Evolutionary conservation across 2,888 invertebrate species (phyloP), one percentile per base, ranked within the genome.

Genomic region (Pseudococcus longispinus): DNA sequence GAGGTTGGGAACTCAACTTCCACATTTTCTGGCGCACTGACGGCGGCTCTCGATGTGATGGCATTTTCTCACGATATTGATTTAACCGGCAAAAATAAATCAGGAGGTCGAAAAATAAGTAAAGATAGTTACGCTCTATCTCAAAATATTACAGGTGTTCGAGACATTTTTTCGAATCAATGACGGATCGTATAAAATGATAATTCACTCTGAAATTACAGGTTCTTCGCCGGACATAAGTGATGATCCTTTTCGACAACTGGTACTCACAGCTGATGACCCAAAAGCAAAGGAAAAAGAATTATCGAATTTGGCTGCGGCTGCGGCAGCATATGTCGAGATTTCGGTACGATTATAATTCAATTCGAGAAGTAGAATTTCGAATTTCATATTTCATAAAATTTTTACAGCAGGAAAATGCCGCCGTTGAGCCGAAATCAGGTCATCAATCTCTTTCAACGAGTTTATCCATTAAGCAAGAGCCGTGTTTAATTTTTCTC

Each of bases 41-140:
- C 94, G 4, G 93, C 94, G 18, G 95, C 96, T 0, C 92, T 96
- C 87, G 96, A 96, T 90, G 95, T 96, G 88, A 94, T 97, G 92
- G 94, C 96, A 0, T 96, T 95, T 91, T 94, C 96, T 13, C 94
- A 94, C 89, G 96, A 97, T 90, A 91, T 95, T 87, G 94, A 94
- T 88, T 90, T 94, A 88, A 90, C 89, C 15, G 20, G 84, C n/a
- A 32, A 60, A 26, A 86, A 87, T 46, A 84, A 74, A 20, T 37
- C 86, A 29, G n/a, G 18, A 15, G 44, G 29, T 51, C 6, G 80
- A 51, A 86, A 86, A 51, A 46, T 26, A n/a, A 86, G 86, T 32
- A 77, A 80, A 70, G 86, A 70, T 37, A 86, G 80, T 32, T 46
- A 55, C 18, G 46, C 80, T 23, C 13, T 86, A 18, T 46, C 77